phyloP scores from a whole-genome alignment of 2,113 vertebrate genomes.

The Perccottus glenii region DNA sequence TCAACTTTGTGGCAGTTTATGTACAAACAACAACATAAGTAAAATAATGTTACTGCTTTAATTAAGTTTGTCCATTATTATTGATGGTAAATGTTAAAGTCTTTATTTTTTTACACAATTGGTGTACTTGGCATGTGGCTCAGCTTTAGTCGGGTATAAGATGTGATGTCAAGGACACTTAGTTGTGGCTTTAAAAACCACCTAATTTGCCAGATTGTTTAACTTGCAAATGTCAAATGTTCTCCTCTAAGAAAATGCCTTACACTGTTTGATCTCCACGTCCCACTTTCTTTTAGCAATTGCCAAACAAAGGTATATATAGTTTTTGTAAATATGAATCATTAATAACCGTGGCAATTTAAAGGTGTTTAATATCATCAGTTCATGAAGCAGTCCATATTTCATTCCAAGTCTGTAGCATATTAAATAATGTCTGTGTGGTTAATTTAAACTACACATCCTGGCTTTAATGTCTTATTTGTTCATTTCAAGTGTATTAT shows the following conservation, averaged over 20 bases:
- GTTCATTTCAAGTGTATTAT: slow-evolving; percentile 12
- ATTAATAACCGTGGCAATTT: slow-evolving; percentile 45
- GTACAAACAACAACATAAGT: background rate
- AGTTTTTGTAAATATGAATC: slow-evolving; percentile 69
- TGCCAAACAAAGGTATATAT: slow-evolving; percentile 41
- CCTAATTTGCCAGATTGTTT: background rate
- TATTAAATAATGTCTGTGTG: slow-evolving; percentile 21
- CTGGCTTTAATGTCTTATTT: slow-evolving; percentile 18
- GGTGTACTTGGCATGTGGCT: no score
- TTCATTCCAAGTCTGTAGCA: slow-evolving; percentile 27
- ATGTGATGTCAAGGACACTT: background rate
- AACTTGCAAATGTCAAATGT: background rate
- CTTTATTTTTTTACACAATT: no score
- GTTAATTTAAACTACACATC: slow-evolving; percentile 4
- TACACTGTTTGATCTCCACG: slow-evolving; percentile 10
- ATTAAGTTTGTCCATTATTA: background rate
- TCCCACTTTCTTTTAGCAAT: slow-evolving; percentile 35
- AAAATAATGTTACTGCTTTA: background rate
- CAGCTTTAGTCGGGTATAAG: background rate
- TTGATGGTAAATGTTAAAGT: background rate
- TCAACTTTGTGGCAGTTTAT: no score
- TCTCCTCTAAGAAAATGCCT: background rate
- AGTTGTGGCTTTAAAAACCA: background rate
- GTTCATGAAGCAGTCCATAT: slow-evolving; percentile 29
- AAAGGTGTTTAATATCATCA: slow-evolving; percentile 31